Evolutionary conservation across 2,888 invertebrate species (phyloP).

Genomic region (Morpho achilles): DNA sequence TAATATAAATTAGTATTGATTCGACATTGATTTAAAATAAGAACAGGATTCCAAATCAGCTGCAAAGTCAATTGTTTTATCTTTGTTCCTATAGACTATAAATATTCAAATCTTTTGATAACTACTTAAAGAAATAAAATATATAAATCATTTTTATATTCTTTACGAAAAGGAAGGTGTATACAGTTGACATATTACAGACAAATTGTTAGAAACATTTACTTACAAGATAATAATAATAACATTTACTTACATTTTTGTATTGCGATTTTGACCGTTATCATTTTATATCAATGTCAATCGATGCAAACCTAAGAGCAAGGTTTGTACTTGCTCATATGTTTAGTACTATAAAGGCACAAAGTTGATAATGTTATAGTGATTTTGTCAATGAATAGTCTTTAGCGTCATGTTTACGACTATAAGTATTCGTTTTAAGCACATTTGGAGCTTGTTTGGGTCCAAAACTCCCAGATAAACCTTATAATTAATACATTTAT

Average conservation of each 20-base stretch:
- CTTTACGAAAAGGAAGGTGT: no score
- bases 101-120: no score
- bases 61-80: no score
- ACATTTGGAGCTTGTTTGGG: neutral
- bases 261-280: no score
- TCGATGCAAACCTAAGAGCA: conserved; percentile 1
- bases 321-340: neutral
- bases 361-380: conserved; percentile 1
- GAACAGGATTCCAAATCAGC: conserved; percentile 1
- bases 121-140: no score
- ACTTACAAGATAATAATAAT: no score
- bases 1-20: conserved; percentile 13
- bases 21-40: conserved; percentile 10
- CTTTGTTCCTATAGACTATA: no score
- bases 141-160: no score
- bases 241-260: no score
- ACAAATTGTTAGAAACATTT: no score
- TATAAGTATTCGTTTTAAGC: conserved; percentile 4
- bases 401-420: neutral
- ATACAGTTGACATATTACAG: no score
- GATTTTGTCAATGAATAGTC: neutral
- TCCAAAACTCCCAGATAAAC: neutral
- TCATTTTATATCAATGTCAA: conserved; percentile 1
- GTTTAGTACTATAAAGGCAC: conserved; percentile 2
- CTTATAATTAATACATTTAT: neutral